These are phyloP conservation scores for Ochropleura plecta DNA, from an alignment of 2,888 invertebrate genomes.

Conservation along the genomic window DNA sequence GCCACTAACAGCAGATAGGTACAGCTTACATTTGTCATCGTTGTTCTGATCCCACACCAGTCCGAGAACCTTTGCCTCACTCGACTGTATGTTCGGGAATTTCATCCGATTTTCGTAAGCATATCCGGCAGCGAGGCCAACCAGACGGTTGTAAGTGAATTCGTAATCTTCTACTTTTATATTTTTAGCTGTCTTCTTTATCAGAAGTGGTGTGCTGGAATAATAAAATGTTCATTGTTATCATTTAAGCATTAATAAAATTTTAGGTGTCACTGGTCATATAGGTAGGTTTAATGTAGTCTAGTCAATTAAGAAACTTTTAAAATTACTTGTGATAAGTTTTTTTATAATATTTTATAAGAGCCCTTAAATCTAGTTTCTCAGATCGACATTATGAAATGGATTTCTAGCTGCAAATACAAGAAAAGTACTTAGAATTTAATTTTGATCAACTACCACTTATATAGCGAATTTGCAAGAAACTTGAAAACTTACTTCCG, in stretches of 20 bases:
- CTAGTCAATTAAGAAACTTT: no score
- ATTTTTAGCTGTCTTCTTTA: constrained; percentile 73
- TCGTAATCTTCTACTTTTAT: constrained; percentile 72
- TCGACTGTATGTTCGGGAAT: constrained; percentile 70
- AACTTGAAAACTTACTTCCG: constrained; percentile 45
- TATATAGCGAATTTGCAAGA: background rate
- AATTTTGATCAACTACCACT: background rate
- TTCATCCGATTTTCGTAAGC: constrained; percentile 73
- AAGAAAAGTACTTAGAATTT: background rate
- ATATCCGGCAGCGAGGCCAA: constrained; percentile 75
- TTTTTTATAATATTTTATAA: no score
- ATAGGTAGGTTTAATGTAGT: no score
- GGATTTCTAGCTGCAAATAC: background rate
- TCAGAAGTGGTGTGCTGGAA: constrained; percentile 74
- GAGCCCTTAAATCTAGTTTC: background rate
- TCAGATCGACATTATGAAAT: background rate
- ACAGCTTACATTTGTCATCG: constrained; percentile 69
- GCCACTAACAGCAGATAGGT: constrained; percentile 76
- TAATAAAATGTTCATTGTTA: background rate
- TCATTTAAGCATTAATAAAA: background rate
- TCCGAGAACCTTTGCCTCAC: constrained; percentile 73
- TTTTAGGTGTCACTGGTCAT: no score
- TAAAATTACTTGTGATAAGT: no score
- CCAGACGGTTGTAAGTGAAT: constrained; percentile 78
- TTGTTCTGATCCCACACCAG: constrained; percentile 73